Evolutionary conservation across 2,113 vertebrate genomes (phyloP), one percentile per base, ranked within the genome.

Genomic region (Mus pahari): DNA sequence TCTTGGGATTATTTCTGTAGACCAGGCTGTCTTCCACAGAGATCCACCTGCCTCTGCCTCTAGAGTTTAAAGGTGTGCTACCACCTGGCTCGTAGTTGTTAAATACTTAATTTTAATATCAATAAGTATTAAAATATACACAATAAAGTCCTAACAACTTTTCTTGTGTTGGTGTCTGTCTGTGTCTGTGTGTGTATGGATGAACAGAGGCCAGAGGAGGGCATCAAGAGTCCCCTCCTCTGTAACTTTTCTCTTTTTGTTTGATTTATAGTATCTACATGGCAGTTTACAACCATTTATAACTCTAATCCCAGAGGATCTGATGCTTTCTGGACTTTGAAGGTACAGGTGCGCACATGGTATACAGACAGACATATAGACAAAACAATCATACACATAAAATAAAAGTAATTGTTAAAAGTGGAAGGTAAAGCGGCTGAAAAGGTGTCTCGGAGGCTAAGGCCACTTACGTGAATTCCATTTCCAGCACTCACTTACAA

Each of bases 51-150:
- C 36, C 36, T 71, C 36, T 71, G 70, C 70, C 17, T 20, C 16
- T 5, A 70, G 33, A 70, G 68, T 70, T 36, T 70, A 70, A 19
- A 70, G 71, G n/a, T 39, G 71, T 22, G 19, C 71, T 11, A 74
- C 20, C 39, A 45, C 73, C 73, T 45, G 73, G 22, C 24, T 42
- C 3, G 78, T 74, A 19, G 66, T 53, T 82, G 31, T 94, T 94
- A 94, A 91, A 89, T 48, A n/a, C 62, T 91, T 89, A 64, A 83
- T 55, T 48, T 64, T 36, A 93, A 71, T 86, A 50, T 87, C 64
- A 53, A 24, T 87, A 83, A 62, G 81, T 45, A 28, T 31, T 45
- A 8, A 84, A 84, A 84, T 19, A 64, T 42, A 86, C 42, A 66
- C 7, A 45, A 42, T 64, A 31, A 62, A 60, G 60, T 86, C 17